Evolutionary conservation across 2,888 invertebrate species (phyloP).

Genomic region (Lithophane leautieri): DNA sequence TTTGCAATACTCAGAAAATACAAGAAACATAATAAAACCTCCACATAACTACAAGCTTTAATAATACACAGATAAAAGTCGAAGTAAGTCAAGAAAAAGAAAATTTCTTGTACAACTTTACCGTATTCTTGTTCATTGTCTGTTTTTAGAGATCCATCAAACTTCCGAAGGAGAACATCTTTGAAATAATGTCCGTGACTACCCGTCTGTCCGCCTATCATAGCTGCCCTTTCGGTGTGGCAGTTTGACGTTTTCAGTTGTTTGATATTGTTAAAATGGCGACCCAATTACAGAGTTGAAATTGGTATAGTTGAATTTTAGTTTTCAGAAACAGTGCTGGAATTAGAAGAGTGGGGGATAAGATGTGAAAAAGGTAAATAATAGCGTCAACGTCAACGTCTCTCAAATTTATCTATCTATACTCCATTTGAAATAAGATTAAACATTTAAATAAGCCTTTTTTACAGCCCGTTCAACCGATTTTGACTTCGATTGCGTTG

Average conservation of each 20-base stretch:
- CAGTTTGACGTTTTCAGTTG: constrained; percentile 29
- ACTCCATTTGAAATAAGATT: too few species aligned
- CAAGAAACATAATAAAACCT: background rate
- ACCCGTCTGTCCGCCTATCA: background rate
- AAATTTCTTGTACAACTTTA: constrained; percentile 54
- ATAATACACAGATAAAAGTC: constrained; percentile 34
- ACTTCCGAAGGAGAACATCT: constrained; percentile 4
- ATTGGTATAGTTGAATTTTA: constrained; percentile 4
- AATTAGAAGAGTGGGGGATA: background rate
- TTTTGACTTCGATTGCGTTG: too few species aligned
- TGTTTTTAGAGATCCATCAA: constrained; percentile 50
- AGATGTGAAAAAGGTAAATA: background rate
- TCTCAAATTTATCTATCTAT: too few species aligned
- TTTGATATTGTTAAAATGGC: constrained; percentile 13
- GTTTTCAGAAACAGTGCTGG: constrained; percentile 8
- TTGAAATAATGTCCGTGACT: constrained; percentile 12
- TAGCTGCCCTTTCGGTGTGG: constrained; percentile 12
- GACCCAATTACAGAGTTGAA: constrained; percentile 32
- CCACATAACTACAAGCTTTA: constrained; percentile 31
- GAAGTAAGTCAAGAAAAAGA: constrained; percentile 44
- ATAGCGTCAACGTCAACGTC: too few species aligned
- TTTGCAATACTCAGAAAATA: constrained; percentile 1
- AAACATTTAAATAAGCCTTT: too few species aligned
- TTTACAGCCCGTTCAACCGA: too few species aligned
- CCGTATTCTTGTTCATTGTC: constrained; percentile 52